Percentiles rank a stretch among this genome's conserved stretches.
Evolutionary conservation across 2,888 invertebrate genomes (phyloP).

Genomic region (Sylvicola cinctus): DNA sequence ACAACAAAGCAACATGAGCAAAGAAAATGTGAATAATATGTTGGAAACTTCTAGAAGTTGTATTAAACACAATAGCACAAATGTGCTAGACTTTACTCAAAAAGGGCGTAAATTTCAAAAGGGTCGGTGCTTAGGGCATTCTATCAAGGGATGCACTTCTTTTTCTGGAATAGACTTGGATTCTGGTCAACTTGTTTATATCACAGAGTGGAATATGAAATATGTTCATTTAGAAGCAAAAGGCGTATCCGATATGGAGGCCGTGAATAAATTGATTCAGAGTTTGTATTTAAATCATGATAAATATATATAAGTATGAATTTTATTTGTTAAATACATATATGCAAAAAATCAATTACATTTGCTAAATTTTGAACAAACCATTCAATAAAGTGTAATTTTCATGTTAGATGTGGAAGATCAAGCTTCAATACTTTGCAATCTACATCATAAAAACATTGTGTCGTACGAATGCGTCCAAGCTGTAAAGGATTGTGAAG

Average conservation of each 20-base stretch:
- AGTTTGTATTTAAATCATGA: no score
- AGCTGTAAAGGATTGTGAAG: constrained; percentile 35
- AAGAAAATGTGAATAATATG: no score
- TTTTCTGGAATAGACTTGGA: constrained; percentile 57
- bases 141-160: constrained; percentile 47
- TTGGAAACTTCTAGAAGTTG: no score
- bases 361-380: no score
- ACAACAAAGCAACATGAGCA: no score
- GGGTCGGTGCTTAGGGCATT: constrained; percentile 59
- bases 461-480: constrained; percentile 58
- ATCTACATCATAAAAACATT: constrained; percentile 48
- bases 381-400: no score
- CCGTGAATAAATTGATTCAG: constrained; percentile 19
- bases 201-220: constrained; percentile 56
- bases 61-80: no score
- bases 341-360: no score
- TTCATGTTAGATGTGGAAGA: constrained; percentile 39
- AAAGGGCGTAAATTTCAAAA: constrained; percentile 42
- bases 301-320: no score
- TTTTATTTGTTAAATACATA: no score
- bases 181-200: constrained; percentile 46
- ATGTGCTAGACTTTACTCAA: constrained; percentile 34
- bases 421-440: constrained; percentile 49
- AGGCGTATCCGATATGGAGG: constrained; percentile 19
- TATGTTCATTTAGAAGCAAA: constrained; percentile 21